Percentiles rank a stretch among this genome's conserved stretches.
These are phyloP conservation scores for Papilio polytes DNA, from an alignment of 1,140 invertebrate species.

Conservation along the genomic window DNA sequence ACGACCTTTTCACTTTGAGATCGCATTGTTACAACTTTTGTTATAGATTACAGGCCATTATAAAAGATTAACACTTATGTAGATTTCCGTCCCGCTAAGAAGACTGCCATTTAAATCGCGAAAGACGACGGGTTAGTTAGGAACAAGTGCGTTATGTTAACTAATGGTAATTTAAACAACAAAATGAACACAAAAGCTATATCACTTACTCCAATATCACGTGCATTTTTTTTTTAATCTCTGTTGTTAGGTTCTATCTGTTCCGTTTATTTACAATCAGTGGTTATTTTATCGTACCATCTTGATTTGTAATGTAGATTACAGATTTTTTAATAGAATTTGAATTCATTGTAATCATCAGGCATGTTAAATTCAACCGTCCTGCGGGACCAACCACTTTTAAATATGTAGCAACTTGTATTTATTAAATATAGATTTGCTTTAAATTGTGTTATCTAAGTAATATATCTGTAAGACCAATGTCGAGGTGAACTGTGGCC, in stretches of 20 bases:
- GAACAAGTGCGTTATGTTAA: not conserved
- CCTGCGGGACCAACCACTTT: no score
- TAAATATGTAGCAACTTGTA: not conserved
- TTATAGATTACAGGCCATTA: conserved; percentile 25
- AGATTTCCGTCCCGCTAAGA: not conserved
- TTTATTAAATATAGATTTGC: conserved; percentile 26
- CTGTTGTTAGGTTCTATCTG: no score
- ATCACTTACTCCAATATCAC: no score
- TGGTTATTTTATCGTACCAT: no score
- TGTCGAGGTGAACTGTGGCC: conserved; percentile 43
- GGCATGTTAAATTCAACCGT: no score
- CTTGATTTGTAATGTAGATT: no score
- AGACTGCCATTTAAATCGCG: not conserved
- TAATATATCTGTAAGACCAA: conserved; percentile 24
- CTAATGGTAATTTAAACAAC: no score
- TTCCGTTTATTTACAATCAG: no score
- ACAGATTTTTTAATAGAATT: no score
- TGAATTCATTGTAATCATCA: no score
- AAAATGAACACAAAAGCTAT: no score
- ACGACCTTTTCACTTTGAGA: conserved; percentile 26
- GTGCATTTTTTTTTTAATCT: no score
- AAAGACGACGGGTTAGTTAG: not conserved
- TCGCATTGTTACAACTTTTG: conserved; percentile 5
- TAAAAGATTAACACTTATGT: conserved; percentile 20
- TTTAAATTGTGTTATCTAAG: conserved; percentile 6